Percentiles rank a stretch among this genome's conserved stretches.
Evolutionary conservation across 2,888 invertebrate genomes (phyloP).

Genomic region (Lepidochitona cinerea): DNA sequence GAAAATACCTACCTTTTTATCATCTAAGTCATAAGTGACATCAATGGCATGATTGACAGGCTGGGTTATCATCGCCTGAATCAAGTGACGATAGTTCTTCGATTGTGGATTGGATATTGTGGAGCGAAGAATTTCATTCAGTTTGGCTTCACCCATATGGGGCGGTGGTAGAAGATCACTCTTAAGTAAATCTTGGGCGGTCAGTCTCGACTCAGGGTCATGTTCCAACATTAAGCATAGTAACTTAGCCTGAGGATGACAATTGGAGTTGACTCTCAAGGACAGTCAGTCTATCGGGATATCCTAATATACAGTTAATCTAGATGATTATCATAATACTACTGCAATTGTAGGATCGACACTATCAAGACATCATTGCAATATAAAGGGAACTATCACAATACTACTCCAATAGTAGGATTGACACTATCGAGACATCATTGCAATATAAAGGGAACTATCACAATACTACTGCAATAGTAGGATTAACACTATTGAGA

Average conservation of each 20-base stretch:
- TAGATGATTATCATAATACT: no score
- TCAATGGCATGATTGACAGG: conserved; percentile 79
- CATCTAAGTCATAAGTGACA: conserved; percentile 84
- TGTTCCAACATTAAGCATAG: conserved; percentile 85
- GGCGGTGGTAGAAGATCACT: conserved; percentile 89
- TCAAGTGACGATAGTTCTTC: conserved; percentile 79
- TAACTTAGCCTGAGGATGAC: conserved; percentile 63
- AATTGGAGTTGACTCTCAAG: no score
- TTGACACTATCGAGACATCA: no score
- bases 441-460: no score
- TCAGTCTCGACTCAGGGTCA: conserved; percentile 86
- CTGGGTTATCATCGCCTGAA: conserved; percentile 73
- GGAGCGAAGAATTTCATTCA: conserved; percentile 84
- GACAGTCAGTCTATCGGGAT: no score
- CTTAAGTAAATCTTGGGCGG: conserved; percentile 85
- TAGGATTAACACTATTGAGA: no score
- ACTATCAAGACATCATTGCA: no score
- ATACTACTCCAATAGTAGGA: no score
- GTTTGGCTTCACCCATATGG: conserved; percentile 85
- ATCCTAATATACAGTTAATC: no score
- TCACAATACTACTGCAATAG: no score
- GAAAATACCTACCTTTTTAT: conserved; percentile 56
- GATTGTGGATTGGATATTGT: conserved; percentile 86
- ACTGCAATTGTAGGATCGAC: no score
- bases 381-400: no score